Conservation (phyloP, 2,797 vertebrate genomes). For the Thalassophryne amazonica region DNA sequence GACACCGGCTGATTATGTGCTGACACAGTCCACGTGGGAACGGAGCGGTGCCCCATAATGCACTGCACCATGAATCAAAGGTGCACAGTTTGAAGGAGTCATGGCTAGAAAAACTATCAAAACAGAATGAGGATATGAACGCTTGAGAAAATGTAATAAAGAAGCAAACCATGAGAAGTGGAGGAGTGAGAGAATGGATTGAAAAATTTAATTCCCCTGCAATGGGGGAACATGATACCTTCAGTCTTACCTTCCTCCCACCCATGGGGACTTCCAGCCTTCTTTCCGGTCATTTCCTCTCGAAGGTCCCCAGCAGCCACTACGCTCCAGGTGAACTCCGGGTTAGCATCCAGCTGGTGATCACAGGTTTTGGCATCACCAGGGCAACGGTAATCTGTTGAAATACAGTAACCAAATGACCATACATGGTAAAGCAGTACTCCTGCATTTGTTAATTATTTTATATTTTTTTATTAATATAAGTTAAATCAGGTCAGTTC, state of each 20-base stretch:
- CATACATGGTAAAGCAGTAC: neutral
- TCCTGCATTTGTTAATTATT: no score
- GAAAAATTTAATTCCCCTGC: slow-evolving; percentile 53
- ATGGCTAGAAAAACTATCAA: neutral
- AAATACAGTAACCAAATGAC: neutral
- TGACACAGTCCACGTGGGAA: no score
- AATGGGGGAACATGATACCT: slow-evolving; percentile 57
- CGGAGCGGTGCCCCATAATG: neutral
- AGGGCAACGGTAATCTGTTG: slow-evolving; percentile 57
- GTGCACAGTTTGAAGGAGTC: no score
- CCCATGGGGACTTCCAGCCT: slow-evolving; percentile 65
- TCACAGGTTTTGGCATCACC: slow-evolving; percentile 59
- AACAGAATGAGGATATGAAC: neutral
- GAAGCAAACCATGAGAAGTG: neutral
- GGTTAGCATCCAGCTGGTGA: slow-evolving; percentile 30
- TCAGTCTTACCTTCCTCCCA: slow-evolving; percentile 82
- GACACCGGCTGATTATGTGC: no score
- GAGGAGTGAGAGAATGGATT: neutral
- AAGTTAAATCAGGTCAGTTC: no score
- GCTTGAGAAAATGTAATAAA: neutral
- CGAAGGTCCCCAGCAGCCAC: slow-evolving; percentile 62
- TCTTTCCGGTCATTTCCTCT: slow-evolving; percentile 55
- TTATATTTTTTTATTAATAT: no score
- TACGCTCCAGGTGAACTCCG: slow-evolving; percentile 79
- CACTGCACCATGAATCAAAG: neutral